Conservation (phyloP, 2,113 vertebrate species). For the Clarias batrachus region DNA sequence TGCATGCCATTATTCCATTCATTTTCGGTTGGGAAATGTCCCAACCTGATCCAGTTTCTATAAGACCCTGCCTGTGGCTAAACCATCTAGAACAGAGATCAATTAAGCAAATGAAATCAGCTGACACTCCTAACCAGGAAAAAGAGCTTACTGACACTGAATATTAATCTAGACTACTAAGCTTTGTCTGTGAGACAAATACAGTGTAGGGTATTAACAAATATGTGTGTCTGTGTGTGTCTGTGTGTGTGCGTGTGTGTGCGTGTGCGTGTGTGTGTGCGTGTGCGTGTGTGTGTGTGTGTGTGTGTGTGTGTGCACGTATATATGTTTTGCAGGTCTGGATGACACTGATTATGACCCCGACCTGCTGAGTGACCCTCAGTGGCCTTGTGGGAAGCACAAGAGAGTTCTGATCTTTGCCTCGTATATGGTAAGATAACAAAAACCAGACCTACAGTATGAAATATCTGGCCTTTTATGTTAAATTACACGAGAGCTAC, state of each 20-base stretch:
- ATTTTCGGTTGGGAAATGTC: neutral
- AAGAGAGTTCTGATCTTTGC: slow-evolving; percentile 96
- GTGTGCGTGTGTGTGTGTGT: too few species aligned
- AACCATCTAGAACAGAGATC: neutral
- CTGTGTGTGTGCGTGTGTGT: too few species aligned
- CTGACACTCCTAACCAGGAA: neutral
- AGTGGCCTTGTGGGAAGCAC: slow-evolving; percentile 98
- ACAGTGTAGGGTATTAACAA: neutral
- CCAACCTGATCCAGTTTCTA: neutral
- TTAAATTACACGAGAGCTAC: neutral
- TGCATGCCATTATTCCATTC: neutral
- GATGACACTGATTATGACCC: slow-evolving; percentile 91
- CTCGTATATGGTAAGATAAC: slow-evolving; percentile 88
- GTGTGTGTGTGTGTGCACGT: neutral
- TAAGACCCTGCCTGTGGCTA: neutral
- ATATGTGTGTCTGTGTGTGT: neutral
- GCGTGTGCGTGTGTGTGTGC: too few species aligned
- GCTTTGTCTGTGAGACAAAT: neutral
- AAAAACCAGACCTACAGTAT: neutral
- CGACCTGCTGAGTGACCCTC: slow-evolving; percentile 90
- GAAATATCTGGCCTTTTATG: neutral
- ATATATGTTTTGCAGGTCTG: slow-evolving; percentile 67
- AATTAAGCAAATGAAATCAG: neutral
- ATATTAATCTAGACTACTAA: neutral
- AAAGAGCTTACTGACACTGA: neutral